Conservation (phyloP, 2,113 vertebrate species). For the Oophaga pumilio region DNA sequence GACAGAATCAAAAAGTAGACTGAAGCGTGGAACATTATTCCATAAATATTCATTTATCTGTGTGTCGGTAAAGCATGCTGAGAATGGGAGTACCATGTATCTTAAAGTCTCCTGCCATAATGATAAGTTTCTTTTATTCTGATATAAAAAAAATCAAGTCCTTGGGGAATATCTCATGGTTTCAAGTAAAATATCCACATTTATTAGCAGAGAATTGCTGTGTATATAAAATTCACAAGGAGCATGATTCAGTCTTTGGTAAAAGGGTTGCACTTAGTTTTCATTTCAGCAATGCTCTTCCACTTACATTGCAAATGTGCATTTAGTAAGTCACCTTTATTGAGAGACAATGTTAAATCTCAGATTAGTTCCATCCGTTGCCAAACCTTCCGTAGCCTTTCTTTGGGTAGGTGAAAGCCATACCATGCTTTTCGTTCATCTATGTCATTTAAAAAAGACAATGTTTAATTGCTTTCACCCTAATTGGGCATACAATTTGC, state of each 20-base stretch:
- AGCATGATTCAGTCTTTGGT: neutral
- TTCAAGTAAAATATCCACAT: constrained; percentile 30
- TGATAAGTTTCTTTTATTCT: constrained; percentile 5
- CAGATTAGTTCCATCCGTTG: neutral
- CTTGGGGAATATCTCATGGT: constrained; percentile 7
- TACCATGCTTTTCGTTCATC: neutral
- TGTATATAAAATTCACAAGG: constrained; percentile 8
- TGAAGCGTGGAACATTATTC: neutral
- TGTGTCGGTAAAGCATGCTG: constrained; percentile 11
- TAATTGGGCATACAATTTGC: neutral
- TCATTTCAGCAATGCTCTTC: constrained; percentile 22
- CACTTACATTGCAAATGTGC: constrained; percentile 13
- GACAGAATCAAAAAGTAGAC: constrained; percentile 14
- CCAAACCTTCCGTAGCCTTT: constrained; percentile 17
- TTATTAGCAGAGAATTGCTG: constrained; percentile 3
- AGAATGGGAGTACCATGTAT: constrained; percentile 37
- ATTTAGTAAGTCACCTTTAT: constrained; percentile 20
- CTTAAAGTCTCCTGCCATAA: constrained; percentile 27
- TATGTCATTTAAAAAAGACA: neutral
- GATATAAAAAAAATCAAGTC: constrained; percentile 2
- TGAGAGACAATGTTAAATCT: constrained; percentile 16
- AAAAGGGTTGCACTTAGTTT: constrained; percentile 19
- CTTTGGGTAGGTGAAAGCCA: neutral
- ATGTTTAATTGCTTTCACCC: neutral
- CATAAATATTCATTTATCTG: constrained; percentile 42